Evolutionary conservation across 2,113 vertebrate genomes (phyloP).

Genomic region (Pantherophis guttatus): DNA sequence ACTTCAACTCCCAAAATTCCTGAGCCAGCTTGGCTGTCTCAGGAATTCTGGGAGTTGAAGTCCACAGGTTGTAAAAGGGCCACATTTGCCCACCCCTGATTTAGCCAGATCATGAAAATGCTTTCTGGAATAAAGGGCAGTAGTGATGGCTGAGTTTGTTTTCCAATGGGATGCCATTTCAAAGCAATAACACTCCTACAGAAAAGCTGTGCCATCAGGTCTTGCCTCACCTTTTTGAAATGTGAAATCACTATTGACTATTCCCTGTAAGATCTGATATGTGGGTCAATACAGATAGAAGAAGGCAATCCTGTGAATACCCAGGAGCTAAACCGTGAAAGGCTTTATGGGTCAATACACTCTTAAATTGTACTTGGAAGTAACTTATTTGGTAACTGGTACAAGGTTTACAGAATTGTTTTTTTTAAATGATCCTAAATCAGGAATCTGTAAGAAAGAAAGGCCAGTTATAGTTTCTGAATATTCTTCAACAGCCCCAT

Average conservation of each 20-base stretch:
- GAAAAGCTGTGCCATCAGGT: background rate
- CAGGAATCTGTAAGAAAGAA: background rate
- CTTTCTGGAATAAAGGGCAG: background rate
- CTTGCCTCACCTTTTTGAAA: background rate
- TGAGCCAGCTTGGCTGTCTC: too few relatives aligned
- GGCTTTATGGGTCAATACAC: background rate
- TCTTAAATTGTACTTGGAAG: background rate
- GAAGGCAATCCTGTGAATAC: background rate
- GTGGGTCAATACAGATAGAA: background rate
- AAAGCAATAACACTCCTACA: background rate
- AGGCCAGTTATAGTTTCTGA: background rate
- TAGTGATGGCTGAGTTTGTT: background rate
- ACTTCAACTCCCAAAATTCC: too few relatives aligned
- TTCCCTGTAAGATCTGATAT: background rate
- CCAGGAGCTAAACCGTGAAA: background rate
- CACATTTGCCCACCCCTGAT: background rate
- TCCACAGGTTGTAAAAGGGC: too few relatives aligned
- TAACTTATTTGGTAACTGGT: background rate
- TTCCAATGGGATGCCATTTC: background rate
- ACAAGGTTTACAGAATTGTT: background rate
- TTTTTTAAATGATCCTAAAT: background rate
- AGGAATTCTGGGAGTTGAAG: too few relatives aligned
- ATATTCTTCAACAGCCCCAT: background rate
- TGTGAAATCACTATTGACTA: background rate
- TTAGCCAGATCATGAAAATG: background rate